These are phyloP conservation scores for Poecilia wingei DNA, from an alignment of 2,797 vertebrate species.

Conservation along the genomic window DNA sequence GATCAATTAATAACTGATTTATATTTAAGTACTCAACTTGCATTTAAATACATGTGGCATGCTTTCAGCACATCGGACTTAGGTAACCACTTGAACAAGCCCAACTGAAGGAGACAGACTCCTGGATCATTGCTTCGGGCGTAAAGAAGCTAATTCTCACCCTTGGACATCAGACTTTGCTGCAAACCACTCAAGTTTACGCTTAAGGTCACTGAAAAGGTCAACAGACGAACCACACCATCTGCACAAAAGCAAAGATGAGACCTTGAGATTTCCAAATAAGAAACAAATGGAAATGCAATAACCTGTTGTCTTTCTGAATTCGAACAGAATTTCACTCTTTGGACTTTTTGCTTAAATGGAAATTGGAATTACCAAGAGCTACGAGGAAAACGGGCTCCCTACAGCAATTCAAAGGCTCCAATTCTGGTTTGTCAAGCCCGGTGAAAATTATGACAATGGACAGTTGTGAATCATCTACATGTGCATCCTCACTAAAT, in stretches of 20 bases:
- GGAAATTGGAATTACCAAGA: conserved; percentile 30
- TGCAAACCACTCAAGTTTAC: background rate
- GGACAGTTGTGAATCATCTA: conserved; percentile 68
- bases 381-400: conserved; percentile 10
- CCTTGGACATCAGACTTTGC: background rate
- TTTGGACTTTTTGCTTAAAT: conserved; percentile 27
- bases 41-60: background rate
- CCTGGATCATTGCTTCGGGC: background rate
- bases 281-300: background rate
- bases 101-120: background rate
- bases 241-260: background rate
- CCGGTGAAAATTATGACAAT: conserved; percentile 64
- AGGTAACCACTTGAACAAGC: background rate
- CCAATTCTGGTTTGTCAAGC: conserved; percentile 42
- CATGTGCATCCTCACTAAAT: conserved; percentile 58
- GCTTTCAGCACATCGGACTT: background rate
- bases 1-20: background rate
- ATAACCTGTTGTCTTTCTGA: conserved; percentile 10
- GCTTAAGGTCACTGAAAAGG: background rate
- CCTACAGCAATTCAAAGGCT: conserved; percentile 39
- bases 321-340: background rate
- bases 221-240: background rate
- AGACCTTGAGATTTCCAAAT: background rate
- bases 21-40: background rate
- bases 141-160: background rate